Percentiles rank a stretch among this genome's conserved stretches.
These are phyloP conservation scores for Leptodirus hochenwartii DNA, from an alignment of 2,888 invertebrate genomes.

Conservation along the genomic window DNA sequence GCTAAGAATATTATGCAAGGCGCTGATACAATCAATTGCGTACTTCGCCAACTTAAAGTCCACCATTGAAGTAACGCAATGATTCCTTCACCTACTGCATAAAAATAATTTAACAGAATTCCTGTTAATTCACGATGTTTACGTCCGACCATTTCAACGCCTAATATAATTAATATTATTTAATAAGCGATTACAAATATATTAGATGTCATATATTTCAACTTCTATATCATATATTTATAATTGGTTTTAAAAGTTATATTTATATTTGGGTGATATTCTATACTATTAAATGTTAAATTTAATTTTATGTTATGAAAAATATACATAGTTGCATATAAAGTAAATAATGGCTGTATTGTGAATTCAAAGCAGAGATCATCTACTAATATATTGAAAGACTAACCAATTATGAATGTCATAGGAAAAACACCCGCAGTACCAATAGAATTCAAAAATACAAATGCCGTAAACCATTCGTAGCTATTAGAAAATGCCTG, in stretches of 20 bases:
- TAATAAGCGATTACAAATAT: too few species aligned
- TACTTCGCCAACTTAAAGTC: constrained; percentile 36
- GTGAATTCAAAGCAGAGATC: too few species aligned
- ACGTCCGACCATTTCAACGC: constrained; percentile 46
- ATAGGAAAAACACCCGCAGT: constrained; percentile 40
- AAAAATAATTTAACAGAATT: constrained; percentile 42
- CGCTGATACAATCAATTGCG: constrained; percentile 37
- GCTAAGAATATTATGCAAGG: constrained; percentile 38
- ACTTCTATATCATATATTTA: too few species aligned
- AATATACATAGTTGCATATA: too few species aligned
- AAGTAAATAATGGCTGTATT: too few species aligned
- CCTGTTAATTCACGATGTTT: constrained; percentile 41
- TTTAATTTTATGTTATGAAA: too few species aligned
- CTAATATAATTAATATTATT: constrained; percentile 23
- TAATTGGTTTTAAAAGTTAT: too few species aligned
- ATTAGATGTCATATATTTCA: too few species aligned
- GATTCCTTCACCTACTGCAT: constrained; percentile 42
- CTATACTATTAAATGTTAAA: too few species aligned
- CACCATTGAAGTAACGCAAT: constrained; percentile 40
- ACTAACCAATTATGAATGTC: too few species aligned
- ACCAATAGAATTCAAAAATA: constrained; percentile 39
- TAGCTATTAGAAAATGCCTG: constrained; percentile 35
- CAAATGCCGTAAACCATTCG: constrained; percentile 31
- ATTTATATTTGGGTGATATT: too few species aligned
- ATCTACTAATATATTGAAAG: too few species aligned